Percentiles rank a stretch among this genome's conserved stretches.
These are phyloP conservation scores for Triplophysa dalaica DNA, from an alignment of 2,113 vertebrate genomes.

Conservation along the genomic window DNA sequence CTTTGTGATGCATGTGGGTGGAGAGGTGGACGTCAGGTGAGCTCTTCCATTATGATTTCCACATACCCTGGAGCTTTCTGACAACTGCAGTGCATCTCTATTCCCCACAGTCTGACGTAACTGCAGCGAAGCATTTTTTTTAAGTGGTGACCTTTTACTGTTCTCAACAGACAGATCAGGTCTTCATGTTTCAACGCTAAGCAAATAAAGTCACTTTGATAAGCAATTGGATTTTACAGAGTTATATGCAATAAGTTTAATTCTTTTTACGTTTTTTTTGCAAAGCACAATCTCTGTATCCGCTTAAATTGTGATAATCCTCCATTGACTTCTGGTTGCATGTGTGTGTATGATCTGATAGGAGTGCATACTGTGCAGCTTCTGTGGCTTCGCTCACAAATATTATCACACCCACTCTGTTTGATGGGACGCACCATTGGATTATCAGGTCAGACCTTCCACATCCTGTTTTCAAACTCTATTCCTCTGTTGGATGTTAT, in stretches of 20 bases:
- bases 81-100: not conserved
- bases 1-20: conserved; percentile 93
- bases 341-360: conserved; percentile 54
- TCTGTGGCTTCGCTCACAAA: conserved; percentile 93
- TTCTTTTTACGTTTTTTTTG: not conserved
- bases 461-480: not conserved
- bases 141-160: conserved; percentile 16
- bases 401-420: conserved; percentile 80
- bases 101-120: not conserved
- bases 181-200: not conserved
- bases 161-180: conserved; percentile 1
- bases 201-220: not conserved
- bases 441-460: conserved; percentile 80
- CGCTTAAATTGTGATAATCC: not conserved
- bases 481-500: no score
- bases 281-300: not conserved
- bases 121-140: not conserved
- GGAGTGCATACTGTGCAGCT: conserved; percentile 92
- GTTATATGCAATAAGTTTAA: not conserved
- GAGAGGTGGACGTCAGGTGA: conserved; percentile 97
- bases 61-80: not conserved
- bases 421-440: conserved; percentile 89
- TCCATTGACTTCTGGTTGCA: not conserved
- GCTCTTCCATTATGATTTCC: conserved; percentile 53
- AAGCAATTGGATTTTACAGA: not conserved